Percentiles rank a stretch among this genome's conserved stretches.
phyloP scores from a whole-genome alignment of 2,888 invertebrate genomes.

The Drosophila austrosaltans region DNA sequence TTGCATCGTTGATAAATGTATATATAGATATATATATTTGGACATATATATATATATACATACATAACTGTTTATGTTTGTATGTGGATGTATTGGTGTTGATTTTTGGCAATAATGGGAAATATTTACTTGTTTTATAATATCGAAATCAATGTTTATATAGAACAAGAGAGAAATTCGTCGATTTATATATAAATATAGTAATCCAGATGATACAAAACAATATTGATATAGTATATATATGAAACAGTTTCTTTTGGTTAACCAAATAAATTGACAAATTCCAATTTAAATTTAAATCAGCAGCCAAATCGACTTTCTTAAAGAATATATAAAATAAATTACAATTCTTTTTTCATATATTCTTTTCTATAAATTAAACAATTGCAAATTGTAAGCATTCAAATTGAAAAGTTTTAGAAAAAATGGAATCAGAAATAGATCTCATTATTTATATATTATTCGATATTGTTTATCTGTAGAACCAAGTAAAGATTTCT shows the following conservation, averaged over 20 bases:
- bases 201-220: not conserved
- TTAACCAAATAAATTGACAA: not conserved
- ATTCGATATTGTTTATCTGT: not conserved
- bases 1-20: constrained; percentile 74
- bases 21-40: constrained; percentile 34
- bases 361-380: not conserved
- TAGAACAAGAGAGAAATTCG: not conserved
- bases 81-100: constrained; percentile 17
- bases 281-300: not conserved
- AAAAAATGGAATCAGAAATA: not conserved
- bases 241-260: no score
- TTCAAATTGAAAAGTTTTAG: no score
- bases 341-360: no score
- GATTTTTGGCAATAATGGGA: constrained; percentile 7
- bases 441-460: not conserved
- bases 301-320: not conserved
- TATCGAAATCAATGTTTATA: no score
- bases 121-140: constrained; percentile 2
- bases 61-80: constrained; percentile 22
- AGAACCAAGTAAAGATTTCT: constrained; percentile 7
- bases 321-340: no score
- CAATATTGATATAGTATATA: not conserved
- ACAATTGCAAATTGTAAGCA: not conserved
- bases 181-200: not conserved
- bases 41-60: constrained; percentile 16